Base-by-base conservation (phyloP, 2,797 vertebrate genomes). In the Pipistrellus pygmaeus region DNA sequence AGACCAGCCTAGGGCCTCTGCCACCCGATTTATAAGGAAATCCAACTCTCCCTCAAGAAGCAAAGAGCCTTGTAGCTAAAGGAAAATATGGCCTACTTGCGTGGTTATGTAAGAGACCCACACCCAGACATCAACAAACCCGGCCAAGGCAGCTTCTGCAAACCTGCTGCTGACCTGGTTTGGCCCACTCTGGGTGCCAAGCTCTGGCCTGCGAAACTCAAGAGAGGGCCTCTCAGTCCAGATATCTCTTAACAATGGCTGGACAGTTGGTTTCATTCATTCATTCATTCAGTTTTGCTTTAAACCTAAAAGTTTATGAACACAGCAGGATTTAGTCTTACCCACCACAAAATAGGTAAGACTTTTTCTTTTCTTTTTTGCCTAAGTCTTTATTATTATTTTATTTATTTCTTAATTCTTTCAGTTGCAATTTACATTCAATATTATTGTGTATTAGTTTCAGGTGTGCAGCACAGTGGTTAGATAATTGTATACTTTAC, bases 31-130 rank as follows among this genome's bases (percentile, higher is more conserved):
- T 78, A 62, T 69, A 69, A 75, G 5, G 76, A 76, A 84, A 85
- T 10, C 71, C 66, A 93, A 53, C 35, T 18, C 53, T 78, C 57
- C 69, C 35, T 68, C 20, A 41, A 53, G 62, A 68, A 69, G 71
- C 44, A 13, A 55, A 78, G 60, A 75, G 41, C 83, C 84, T 77
- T 25, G 62, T 8, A 91, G 62, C 46, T 71, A 60, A 68, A 86
- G 76, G 57, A 66, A 87, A 92, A 75, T 3, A 17, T 18, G 68
- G 72, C 89, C 88, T 85, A 13, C 55, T 82, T 91, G 72, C 17
- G 38, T 85, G 71, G 64, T 94, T 97, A 95, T 41, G 27, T 81
- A 96, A 97, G 60, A 68, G 75, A 64, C 68, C 64, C 68, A 94
- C 84, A 21, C 87, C 89, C 93, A 91, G 86, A 94, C 71, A 44